Conservation (phyloP, 2,797 vertebrate species). For the Catamblyrhynchus diadema region DNA sequence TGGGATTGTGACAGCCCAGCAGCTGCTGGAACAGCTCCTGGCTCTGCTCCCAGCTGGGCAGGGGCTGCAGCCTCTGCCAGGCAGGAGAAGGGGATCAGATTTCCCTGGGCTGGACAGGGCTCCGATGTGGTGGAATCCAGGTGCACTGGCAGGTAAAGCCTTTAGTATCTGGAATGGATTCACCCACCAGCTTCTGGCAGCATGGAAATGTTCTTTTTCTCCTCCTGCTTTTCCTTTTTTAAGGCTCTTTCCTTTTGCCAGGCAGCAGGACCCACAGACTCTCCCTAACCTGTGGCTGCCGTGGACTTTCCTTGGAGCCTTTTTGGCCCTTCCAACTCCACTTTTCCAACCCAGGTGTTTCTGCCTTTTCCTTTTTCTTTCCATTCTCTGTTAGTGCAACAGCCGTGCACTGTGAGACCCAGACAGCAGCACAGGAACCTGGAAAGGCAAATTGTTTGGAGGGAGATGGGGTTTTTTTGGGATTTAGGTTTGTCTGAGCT, state of each 20-base stretch:
- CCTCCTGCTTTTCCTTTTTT: background rate
- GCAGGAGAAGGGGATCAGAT: fast-evolving
- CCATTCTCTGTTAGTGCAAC: background rate
- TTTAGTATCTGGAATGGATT: fast-evolving
- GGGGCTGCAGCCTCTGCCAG: background rate
- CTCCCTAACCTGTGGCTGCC: fast-evolving
- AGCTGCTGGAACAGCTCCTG: background rate
- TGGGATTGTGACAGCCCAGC: background rate
- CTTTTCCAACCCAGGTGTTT: background rate
- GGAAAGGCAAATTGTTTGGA: background rate
- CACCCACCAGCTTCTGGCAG: background rate
- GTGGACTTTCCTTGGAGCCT: background rate
- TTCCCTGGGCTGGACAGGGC: fast-evolving
- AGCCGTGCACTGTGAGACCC: fast-evolving
- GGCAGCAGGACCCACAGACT: fast-evolving
- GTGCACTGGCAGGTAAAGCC: background rate
- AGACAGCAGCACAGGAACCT: fast-evolving
- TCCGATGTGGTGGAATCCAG: fast-evolving
- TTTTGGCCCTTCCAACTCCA: background rate
- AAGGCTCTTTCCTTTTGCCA: background rate
- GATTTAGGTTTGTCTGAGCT: background rate
- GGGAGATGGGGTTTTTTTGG: background rate
- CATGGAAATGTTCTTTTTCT: fast-evolving
- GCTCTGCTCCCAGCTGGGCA: background rate
- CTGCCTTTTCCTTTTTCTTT: background rate